Conservation (phyloP, 2,888 invertebrate genomes). For the Elysia crispata region DNA sequence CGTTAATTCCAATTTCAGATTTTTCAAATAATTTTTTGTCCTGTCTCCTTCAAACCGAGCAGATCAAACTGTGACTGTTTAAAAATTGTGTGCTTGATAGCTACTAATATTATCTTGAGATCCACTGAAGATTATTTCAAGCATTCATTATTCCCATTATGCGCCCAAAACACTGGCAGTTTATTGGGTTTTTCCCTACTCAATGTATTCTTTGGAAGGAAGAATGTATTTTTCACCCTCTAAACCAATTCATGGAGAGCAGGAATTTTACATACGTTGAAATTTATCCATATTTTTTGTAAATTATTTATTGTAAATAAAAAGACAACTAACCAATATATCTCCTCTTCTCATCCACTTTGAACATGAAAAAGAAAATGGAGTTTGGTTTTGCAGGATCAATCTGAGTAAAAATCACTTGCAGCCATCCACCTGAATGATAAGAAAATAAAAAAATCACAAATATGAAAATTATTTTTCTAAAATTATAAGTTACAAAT, state of each 20-base stretch:
- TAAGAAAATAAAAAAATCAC: no score
- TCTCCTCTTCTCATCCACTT: constrained; percentile 59
- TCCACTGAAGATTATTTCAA: no score
- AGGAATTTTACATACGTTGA: not conserved
- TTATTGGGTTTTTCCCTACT: not conserved
- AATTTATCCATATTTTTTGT: not conserved
- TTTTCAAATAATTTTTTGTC: no score
- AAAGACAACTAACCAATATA: constrained; percentile 61
- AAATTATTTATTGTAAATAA: not conserved
- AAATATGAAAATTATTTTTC: no score
- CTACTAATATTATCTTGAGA: no score
- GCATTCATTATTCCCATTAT: no score
- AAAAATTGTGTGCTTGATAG: no score
- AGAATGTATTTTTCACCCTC: not conserved
- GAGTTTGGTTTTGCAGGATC: constrained; percentile 61
- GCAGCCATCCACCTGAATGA: constrained; percentile 61
- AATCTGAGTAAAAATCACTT: constrained; percentile 65
- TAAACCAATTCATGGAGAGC: not conserved
- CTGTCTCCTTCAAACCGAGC: no score
- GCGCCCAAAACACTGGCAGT: no score
- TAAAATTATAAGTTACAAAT: not conserved
- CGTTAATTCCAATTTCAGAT: no score
- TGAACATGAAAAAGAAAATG: constrained; percentile 61
- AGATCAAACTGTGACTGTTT: no score
- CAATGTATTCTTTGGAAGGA: not conserved